Conservation (phyloP, 2,888 invertebrate species). For the Heliconius aoede region DNA sequence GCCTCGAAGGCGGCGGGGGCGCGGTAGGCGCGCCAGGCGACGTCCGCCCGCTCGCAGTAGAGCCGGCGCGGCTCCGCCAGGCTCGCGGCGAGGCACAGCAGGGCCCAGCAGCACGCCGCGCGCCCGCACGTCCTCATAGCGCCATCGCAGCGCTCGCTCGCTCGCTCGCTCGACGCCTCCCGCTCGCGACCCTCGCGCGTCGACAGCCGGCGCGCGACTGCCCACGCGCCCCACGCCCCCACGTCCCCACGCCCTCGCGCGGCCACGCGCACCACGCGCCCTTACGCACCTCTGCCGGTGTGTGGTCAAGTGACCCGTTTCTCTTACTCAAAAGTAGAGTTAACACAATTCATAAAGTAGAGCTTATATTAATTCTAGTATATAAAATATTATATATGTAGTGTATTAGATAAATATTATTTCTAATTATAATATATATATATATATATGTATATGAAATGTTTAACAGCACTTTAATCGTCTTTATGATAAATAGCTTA, state of each 20-base stretch:
- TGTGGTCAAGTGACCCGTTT: slow-evolving; percentile 47
- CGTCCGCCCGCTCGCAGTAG: slow-evolving; percentile 82
- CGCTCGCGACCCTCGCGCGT: slow-evolving; percentile 57
- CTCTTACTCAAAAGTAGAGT: slow-evolving; percentile 58
- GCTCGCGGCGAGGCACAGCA: slow-evolving; percentile 68
- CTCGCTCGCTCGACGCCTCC: slow-evolving; percentile 51
- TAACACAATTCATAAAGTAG: background rate
- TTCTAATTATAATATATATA: background rate
- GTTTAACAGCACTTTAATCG: too few relatives aligned
- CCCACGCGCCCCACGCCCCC: slow-evolving; percentile 57
- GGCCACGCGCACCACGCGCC: slow-evolving; percentile 56
- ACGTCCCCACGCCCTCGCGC: slow-evolving; percentile 60
- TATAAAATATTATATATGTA: too few relatives aligned
- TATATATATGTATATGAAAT: background rate
- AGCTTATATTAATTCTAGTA: background rate
- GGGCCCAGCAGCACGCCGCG: slow-evolving; percentile 79
- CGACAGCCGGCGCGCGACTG: slow-evolving; percentile 81
- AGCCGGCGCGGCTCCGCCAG: slow-evolving; percentile 69
- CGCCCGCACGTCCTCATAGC: slow-evolving; percentile 80
- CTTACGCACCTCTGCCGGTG: slow-evolving; percentile 66
- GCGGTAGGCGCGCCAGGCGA: slow-evolving; percentile 81
- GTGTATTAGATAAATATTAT: background rate
- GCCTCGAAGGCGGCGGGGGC: slow-evolving; percentile 81
- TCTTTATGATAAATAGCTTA: background rate
- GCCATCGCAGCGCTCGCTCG: slow-evolving; percentile 74